Evolutionary conservation across 2,113 vertebrate genomes (phyloP), one percentile per base, ranked within the genome.

Genomic region (Hyperoodon ampullatus): DNA sequence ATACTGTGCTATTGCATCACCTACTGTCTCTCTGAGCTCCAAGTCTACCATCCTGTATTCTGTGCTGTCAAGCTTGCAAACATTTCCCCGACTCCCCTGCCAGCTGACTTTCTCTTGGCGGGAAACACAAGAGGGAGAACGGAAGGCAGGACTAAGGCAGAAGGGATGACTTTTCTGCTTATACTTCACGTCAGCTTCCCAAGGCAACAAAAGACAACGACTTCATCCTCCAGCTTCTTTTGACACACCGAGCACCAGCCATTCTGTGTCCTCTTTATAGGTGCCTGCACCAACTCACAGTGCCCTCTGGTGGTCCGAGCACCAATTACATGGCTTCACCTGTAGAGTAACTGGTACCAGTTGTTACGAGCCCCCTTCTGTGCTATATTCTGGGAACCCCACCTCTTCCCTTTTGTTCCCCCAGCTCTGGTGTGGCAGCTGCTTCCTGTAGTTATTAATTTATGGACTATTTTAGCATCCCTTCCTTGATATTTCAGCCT

Each of bases 361-460:
- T 42, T 35, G 19, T 30, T 21, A 26, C 0, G 3, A 61, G 42
- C 14, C 12, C 50, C 3, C 11, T 28, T 35, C 5, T 10, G 24
- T 16, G 21, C 39, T 53, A 7, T 61, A 23, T 21, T n/a, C 84
- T 77, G 19, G 14, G 14, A 78, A 63, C 23, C 9, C 21, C 35
- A 18, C 19, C 15, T 63, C 18, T 53, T 63, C 8, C 26, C 28
- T 84, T 93, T 84, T 28, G 50, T 50, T 55, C n/a, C 39, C 24
- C 16, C 26, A 53, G 9, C 21, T 84, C 28, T 44, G 55, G 19
- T 16, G 42, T 18, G 60, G 61, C 28, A n/a, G 16, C 61, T 70
- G 4, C 50, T 77, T 42, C 42, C 33, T 33, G 28, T 1, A 50
- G 18, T 33, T 77, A 70, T 35, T 84, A 35, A 77, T 70, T 58